Conservation (phyloP, 2,113 vertebrate genomes). For the Genyomyrus donnyi region DNA sequence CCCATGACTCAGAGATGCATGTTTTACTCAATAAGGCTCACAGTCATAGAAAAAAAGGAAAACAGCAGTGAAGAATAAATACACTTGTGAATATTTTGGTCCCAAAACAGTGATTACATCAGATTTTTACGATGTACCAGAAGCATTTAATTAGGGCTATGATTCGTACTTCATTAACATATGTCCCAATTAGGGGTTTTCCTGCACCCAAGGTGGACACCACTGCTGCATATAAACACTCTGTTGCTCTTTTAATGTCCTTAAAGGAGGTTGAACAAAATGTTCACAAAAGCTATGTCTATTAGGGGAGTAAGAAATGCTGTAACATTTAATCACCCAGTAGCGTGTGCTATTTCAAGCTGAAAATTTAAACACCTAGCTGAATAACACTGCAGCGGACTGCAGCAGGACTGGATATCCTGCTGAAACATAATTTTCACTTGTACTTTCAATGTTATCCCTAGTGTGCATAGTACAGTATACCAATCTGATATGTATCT, state of each 20-base stretch:
- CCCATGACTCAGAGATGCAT: neutral
- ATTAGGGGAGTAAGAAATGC: neutral
- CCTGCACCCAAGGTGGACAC: neutral
- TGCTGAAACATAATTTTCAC: neutral
- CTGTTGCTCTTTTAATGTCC: neutral
- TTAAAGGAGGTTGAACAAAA: neutral
- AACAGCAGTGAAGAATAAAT: neutral
- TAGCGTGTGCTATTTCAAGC: neutral
- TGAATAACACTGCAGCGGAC: neutral
- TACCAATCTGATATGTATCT: neutral
- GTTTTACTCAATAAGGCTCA: neutral
- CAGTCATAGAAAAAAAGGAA: neutral
- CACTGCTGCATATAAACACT: neutral
- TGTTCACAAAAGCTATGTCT: neutral
- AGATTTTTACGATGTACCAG: neutral
- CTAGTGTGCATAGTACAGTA: neutral
- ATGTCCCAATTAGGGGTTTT: neutral
- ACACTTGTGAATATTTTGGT: neutral
- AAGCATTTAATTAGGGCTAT: neutral
- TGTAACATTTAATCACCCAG: neutral
- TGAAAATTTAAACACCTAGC: neutral
- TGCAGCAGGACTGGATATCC: neutral
- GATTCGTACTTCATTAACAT: neutral
- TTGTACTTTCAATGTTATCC: neutral
- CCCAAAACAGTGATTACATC: conserved; percentile 1